These are phyloP conservation scores for Caenorhabditis doughertyi DNA, from an alignment of 2,888 invertebrate genomes.

Conservation along the genomic window DNA sequence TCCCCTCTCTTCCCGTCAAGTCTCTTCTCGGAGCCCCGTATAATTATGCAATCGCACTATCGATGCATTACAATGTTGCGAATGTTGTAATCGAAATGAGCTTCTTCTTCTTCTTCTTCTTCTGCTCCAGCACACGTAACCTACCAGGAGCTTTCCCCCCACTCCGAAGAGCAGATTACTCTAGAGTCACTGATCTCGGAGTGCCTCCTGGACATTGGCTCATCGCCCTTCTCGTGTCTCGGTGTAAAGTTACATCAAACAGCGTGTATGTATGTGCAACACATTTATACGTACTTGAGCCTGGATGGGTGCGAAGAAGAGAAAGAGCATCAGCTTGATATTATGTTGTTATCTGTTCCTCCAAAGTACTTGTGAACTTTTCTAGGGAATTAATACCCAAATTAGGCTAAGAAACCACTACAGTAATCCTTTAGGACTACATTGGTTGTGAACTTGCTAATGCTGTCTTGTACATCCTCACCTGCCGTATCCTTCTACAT, in stretches of 20 bases:
- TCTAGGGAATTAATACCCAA: background rate
- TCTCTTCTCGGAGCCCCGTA: conserved; percentile 24
- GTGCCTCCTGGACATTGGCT: conserved; percentile 62
- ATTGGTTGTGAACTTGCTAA: conserved; percentile 57
- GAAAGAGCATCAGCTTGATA: conserved; percentile 25
- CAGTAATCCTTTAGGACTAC: conserved; percentile 48
- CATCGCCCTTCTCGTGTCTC: conserved; percentile 29
- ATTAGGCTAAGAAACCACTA: conserved; percentile 19
- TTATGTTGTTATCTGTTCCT: conserved; percentile 32
- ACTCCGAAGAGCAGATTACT: conserved; percentile 32
- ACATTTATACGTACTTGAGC: conserved; percentile 64
- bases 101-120: background rate
- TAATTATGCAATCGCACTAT: conserved; percentile 56
- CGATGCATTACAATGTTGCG: conserved; percentile 56
- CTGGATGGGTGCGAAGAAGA: conserved; percentile 21
- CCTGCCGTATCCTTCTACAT: conserved; percentile 1
- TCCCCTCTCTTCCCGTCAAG: conserved; percentile 6
- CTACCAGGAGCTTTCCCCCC: conserved; percentile 24
- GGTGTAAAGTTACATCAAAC: conserved; percentile 66
- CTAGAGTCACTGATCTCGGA: conserved; percentile 57
- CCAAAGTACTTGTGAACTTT: conserved; percentile 41
- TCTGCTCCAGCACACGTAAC: conserved; percentile 23
- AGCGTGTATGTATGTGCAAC: conserved; percentile 62
- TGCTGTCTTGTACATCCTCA: conserved; percentile 46
- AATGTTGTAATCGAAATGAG: conserved; percentile 53